Percentiles rank a stretch among this genome's conserved stretches.
Conservation (phyloP, 2,797 vertebrate species). For the Lepilemur septentrionalis region DNA sequence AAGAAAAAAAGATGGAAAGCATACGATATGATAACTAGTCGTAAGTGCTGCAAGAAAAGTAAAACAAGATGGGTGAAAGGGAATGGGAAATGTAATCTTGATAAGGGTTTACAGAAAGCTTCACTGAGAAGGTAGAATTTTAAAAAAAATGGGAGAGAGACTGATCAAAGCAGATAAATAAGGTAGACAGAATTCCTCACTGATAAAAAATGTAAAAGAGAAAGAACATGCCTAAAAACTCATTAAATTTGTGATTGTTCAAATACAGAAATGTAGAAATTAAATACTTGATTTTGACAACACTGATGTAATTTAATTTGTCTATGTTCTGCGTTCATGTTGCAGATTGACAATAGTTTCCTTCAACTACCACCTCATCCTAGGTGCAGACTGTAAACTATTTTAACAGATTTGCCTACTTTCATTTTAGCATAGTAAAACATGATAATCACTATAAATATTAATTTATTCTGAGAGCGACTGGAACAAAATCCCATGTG, state of each 20-base stretch:
- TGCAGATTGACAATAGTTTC: not conserved
- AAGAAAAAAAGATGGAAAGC: not conserved
- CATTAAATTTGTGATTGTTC: not conserved
- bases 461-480: conserved; percentile 47
- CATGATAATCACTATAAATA: conserved; percentile 13
- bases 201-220: not conserved
- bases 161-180: not conserved
- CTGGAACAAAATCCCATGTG: not conserved
- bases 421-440: conserved; percentile 18
- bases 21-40: not conserved
- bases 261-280: not conserved
- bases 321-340: not conserved
- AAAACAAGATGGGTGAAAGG: not conserved
- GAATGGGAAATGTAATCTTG: not conserved
- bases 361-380: not conserved
- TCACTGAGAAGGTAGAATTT: not conserved
- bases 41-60: not conserved
- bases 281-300: not conserved
- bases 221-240: not conserved
- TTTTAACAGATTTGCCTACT: not conserved
- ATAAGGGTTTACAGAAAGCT: not conserved
- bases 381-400: not conserved
- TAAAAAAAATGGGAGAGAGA: not conserved
- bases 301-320: not conserved
- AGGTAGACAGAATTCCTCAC: not conserved